Base-by-base conservation (phyloP, 2,888 invertebrate species). In the Tipula vernalis region DNA sequence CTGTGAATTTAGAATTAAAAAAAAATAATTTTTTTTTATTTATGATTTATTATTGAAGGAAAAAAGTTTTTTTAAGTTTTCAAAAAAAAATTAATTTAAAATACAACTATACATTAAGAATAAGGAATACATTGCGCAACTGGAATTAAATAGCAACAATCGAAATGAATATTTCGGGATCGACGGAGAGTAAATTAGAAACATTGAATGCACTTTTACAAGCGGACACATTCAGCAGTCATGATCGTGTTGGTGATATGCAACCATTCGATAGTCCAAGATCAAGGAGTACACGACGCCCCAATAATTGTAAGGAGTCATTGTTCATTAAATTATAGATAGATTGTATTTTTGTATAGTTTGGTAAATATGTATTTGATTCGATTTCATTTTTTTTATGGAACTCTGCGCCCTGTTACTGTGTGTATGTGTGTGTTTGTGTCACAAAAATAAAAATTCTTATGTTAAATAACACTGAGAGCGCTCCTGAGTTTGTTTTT, bases 121-220 rank as follows among this genome's bases (percentile, higher is more conserved):
- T 71, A 71, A 5, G 39, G 15, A 85, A 15, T 15, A 85, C 8
- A 85, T 85, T 10, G 2, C n/a, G 41, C n/a, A 28, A 71, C 28
- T 71, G 71, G 71, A 28, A 71, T 71, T 71, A 39, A 41, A 85
- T 41, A 85, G 39, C 4, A 39, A 8, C n/a, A 41, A 5, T 42
- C 41, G 47, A 87, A 88, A 42, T 39, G 86, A 90, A 90, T 90
- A 95, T 95, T 95, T 95, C 95, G 92, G 94, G 94, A 91, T 93
- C 94, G 90, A 93, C 95, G 91, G 95, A 95, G 91, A 95, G 95
- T 90, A 96, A 95, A 93, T 94, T 98, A 91, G 94, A 96, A 92
- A 95, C 95, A 90, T 93, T 98, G 92, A 95, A 97, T 92, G 95
- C 95, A 91, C 94, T 96, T 90, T 93, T 97, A 89, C 94, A 95